Percentiles rank a stretch among this genome's conserved stretches.
Evolutionary conservation across 2,113 vertebrate genomes (phyloP).

Genomic region (Trichechus manatus): DNA sequence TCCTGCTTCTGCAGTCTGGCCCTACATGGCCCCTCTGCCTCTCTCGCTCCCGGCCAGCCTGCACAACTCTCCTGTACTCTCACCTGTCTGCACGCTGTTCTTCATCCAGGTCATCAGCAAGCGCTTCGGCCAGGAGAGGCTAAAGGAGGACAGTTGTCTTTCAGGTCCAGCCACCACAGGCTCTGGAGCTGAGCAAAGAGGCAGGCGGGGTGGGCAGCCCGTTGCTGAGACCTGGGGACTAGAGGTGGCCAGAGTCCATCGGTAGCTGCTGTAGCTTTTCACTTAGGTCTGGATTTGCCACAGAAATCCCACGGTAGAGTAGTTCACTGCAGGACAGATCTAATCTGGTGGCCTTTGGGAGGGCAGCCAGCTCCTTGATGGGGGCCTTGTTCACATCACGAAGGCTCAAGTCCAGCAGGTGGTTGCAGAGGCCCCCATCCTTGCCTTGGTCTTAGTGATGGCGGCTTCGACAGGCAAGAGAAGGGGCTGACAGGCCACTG

Average conservation of each 20-base stretch:
- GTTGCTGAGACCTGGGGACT: constrained; percentile 93
- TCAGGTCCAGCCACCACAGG: constrained; percentile 95
- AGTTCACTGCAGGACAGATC: constrained; percentile 96
- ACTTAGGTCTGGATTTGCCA: constrained; percentile 94
- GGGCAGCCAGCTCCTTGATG: constrained; percentile 91
- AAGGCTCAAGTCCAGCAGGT: constrained; percentile 94
- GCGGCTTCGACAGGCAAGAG: neutral
- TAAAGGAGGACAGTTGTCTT: constrained; percentile 93
- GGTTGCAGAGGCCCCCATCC: too few relatives aligned
- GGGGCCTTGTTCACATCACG: constrained; percentile 93
- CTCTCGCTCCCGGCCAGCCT: constrained; percentile 89
- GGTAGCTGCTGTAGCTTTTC: constrained; percentile 93
- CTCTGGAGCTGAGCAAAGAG: constrained; percentile 92
- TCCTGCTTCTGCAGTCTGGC: constrained; percentile 88
- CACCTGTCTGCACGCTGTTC: constrained; percentile 92
- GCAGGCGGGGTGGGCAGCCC: constrained; percentile 91
- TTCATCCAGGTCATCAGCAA: constrained; percentile 95
- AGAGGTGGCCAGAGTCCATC: constrained; percentile 91
- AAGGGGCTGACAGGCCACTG: neutral
- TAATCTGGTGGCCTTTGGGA: constrained; percentile 93
- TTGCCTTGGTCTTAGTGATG: neutral
- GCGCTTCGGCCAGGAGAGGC: constrained; percentile 90
- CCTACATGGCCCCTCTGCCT: constrained; percentile 77
- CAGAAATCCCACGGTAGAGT: constrained; percentile 93
- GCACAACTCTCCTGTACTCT: constrained; percentile 90